Evolutionary conservation across 2,888 invertebrate genomes (phyloP).

Genomic region (Scrobipalpa costella): DNA sequence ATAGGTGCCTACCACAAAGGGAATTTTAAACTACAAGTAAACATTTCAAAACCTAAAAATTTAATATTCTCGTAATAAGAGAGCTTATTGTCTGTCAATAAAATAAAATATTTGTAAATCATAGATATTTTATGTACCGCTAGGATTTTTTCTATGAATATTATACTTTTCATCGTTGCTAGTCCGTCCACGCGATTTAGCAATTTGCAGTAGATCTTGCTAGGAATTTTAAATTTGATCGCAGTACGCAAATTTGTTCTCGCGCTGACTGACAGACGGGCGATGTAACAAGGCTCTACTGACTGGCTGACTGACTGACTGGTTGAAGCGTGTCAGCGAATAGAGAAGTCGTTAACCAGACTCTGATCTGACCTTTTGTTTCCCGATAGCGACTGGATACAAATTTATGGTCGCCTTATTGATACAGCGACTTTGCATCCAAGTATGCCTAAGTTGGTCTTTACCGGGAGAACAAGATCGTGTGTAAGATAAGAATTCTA

Average conservation of each 20-base stretch:
- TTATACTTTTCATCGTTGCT: conserved; percentile 28
- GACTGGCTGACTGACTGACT: conserved; percentile 39
- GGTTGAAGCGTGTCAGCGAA: conserved; percentile 22
- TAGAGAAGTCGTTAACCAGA: conserved; percentile 30
- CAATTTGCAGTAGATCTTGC: conserved; percentile 43
- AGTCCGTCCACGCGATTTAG: conserved; percentile 28
- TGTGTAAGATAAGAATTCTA: not conserved
- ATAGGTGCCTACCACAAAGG: too few relatives aligned
- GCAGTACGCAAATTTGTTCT: conserved; percentile 57
- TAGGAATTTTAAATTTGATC: conserved; percentile 52
- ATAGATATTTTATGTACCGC: too few relatives aligned
- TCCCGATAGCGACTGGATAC: conserved; percentile 13
- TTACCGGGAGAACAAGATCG: not conserved
- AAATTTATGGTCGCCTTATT: conserved; percentile 22
- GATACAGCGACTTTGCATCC: conserved; percentile 12
- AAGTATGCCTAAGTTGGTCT: not conserved
- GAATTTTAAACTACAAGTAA: too few relatives aligned
- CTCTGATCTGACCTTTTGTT: conserved; percentile 26
- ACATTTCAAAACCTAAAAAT: too few relatives aligned
- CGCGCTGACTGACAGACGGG: conserved; percentile 41
- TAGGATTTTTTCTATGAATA: too few relatives aligned
- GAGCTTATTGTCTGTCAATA: too few relatives aligned
- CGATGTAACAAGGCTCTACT: conserved; percentile 22
- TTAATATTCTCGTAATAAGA: too few relatives aligned
- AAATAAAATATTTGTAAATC: too few relatives aligned